Evolutionary conservation across 2,797 vertebrate genomes (phyloP), one percentile per base, ranked within the genome.

Genomic region (Aldrovandia affinis): DNA sequence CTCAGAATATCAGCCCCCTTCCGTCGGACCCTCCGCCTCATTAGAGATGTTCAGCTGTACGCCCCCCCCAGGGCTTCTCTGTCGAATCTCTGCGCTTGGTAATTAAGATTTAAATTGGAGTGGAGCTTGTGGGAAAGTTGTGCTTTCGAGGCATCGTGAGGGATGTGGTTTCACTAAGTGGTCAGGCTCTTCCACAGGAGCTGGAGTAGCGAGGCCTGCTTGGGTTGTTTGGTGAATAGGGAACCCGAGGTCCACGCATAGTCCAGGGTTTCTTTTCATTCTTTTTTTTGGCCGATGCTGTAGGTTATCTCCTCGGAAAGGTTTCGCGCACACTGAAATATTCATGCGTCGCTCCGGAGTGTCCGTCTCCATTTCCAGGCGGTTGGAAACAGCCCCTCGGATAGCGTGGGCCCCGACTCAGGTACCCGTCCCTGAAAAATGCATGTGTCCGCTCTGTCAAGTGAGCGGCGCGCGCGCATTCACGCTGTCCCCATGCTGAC

Each of bases 71-170:
- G 59, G 78, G 80, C 65, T 36, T 33, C 44, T 52, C 47, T 52
- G 68, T 55, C 30, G 70, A 78, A 78, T 84, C 50, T 25, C 30
- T 59, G 50, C 54, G 54, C 73, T 57, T 42, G 54, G 47, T 78
- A 78, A 85, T 78, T 83, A 85, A 73, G 55, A 30, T 65, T 68
- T 80, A 86, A 75, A 83, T 83, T 25, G 25, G 47, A 85, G 81
- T 85, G 36, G 47, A 83, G 82, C 82, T 50, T 33, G 22, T 83
- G 50, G 65, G 65, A 55, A 44, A 78, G 54, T n/a, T 42, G 52
- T 10, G 47, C 54, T 54, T 82, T 68, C 42, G 33, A 42, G 47
- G 65, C 75, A 70, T 83, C 5, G 47, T 83, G 61, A 42, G 8
- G 30, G 61, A 68, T 65, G 81, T 30, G 52, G 59, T 25, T 25